Base-by-base conservation (phyloP, 2,888 invertebrate genomes). In the Volucella bombylans region DNA sequence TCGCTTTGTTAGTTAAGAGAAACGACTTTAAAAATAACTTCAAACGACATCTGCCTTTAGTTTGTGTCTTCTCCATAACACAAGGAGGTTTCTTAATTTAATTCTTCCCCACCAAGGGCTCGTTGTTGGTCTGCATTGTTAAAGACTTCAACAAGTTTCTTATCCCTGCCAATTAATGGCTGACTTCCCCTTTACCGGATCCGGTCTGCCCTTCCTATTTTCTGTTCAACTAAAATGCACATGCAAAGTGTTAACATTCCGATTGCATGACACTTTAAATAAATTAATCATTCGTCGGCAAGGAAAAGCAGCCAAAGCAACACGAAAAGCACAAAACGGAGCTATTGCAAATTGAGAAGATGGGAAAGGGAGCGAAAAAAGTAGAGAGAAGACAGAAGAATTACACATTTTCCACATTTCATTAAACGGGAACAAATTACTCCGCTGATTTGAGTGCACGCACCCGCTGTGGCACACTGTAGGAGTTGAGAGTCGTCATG, bases 251-350 rank as follows among this genome's bases (percentile, higher is more conserved):
- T 83, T 74, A 83, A 83, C 83, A 83, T 80, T 83, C 83, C 83
- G 65, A 79, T 74, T 79, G 79, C 83, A 79, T 83, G 79, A 83
- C 83, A 83, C 83, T 83, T 80, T 61, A 83, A 74, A 80, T 83
- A 76, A 83, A 83, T 83, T 83, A 83, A 83, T 83, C 73, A 73
- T 68, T 79, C 61, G 55, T 62, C 73, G 73, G 57, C 64, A 18
- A 54, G 43, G 41, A 69, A 78, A 83, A 64, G 45, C 64, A 55
- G 14, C 65, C 65, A 78, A 83, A 64, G 49, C 57, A 55, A 15
- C 65, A 74, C 64, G 59, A 54, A 82, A 57, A 61, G 61, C 54
- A 59, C 47, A 57, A 49, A 69, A 57, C 10, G n/a, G 45, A 52
- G 43, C 31, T 31, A 31, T 31, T 4, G 31, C 31, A 31, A 31